Conservation (phyloP, 2,797 vertebrate genomes). For the Karalla daura region DNA sequence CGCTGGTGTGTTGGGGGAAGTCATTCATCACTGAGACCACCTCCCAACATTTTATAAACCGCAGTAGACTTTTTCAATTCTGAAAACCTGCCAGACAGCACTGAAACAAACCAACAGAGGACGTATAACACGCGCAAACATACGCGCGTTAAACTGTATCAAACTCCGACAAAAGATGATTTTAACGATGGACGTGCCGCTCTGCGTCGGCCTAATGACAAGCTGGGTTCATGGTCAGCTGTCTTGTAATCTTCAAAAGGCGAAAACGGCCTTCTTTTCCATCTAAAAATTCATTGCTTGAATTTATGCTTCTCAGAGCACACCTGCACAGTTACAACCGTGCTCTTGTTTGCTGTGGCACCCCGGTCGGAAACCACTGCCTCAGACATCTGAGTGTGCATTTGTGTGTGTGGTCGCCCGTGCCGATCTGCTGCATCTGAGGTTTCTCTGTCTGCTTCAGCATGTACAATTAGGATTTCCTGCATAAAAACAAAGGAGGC, state of each 20-base stretch:
- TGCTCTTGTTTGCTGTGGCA: background rate
- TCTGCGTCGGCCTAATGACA: too few relatives aligned
- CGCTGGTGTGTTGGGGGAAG: conserved; percentile 20
- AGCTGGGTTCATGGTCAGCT: too few relatives aligned
- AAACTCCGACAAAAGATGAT: background rate
- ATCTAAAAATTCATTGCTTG: background rate
- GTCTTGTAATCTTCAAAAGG: background rate
- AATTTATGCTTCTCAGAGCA: background rate
- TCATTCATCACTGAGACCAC: conserved; percentile 32
- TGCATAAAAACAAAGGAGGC: conserved; percentile 58
- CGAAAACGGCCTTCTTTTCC: background rate
- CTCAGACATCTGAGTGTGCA: conserved; percentile 40
- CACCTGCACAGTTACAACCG: background rate
- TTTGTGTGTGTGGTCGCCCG: conserved; percentile 64
- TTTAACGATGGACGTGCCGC: too few relatives aligned
- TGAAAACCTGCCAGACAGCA: background rate
- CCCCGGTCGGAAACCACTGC: conserved; percentile 13
- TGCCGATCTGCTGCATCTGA: conserved; percentile 42
- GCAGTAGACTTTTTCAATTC: background rate
- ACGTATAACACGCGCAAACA: too few relatives aligned
- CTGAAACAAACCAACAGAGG: background rate
- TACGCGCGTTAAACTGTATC: background rate
- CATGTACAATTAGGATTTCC: conserved; percentile 55
- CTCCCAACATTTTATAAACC: background rate
- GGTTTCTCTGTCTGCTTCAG: conserved; percentile 46